Conservation (phyloP, 2,888 invertebrate genomes). For the Exocentrus adspersus region DNA sequence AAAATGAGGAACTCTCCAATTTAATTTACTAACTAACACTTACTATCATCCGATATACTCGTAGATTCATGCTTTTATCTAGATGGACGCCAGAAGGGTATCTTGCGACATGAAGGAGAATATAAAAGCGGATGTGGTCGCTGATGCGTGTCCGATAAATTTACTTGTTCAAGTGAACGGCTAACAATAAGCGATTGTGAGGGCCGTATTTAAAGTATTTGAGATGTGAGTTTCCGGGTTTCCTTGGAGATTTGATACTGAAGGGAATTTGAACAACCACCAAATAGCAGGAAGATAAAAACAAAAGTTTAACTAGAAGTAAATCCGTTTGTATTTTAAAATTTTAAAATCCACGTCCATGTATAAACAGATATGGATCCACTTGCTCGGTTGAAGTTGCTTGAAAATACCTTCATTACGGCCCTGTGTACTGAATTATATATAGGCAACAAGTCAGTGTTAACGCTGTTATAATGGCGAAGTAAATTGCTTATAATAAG, state of each 20-base stretch:
- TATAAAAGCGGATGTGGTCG: conserved; percentile 56
- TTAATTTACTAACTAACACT: not conserved
- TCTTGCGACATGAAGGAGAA: conserved; percentile 41
- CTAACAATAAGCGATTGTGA: conserved; percentile 37
- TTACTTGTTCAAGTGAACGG: conserved; percentile 53
- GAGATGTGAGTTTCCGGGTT: too few relatives aligned
- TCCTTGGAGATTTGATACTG: too few relatives aligned
- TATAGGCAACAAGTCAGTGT: conserved; percentile 12
- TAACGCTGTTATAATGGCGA: conserved; percentile 11
- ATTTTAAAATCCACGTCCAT: too few relatives aligned
- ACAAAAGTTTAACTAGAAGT: too few relatives aligned
- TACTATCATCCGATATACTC: not conserved
- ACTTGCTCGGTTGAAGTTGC: too few relatives aligned
- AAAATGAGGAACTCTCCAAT: not conserved
- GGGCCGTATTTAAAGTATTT: too few relatives aligned
- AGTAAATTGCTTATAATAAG: conserved; percentile 12
- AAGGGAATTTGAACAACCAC: too few relatives aligned
- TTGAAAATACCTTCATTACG: too few relatives aligned
- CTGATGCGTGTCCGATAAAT: conserved; percentile 54
- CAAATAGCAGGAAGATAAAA: too few relatives aligned
- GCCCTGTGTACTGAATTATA: not conserved
- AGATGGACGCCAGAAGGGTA: not conserved
- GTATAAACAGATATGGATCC: too few relatives aligned
- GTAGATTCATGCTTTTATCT: not conserved
- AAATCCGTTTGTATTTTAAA: too few relatives aligned